Base-by-base conservation (phyloP, 2,888 invertebrate genomes). In the Cantharis nigra region DNA sequence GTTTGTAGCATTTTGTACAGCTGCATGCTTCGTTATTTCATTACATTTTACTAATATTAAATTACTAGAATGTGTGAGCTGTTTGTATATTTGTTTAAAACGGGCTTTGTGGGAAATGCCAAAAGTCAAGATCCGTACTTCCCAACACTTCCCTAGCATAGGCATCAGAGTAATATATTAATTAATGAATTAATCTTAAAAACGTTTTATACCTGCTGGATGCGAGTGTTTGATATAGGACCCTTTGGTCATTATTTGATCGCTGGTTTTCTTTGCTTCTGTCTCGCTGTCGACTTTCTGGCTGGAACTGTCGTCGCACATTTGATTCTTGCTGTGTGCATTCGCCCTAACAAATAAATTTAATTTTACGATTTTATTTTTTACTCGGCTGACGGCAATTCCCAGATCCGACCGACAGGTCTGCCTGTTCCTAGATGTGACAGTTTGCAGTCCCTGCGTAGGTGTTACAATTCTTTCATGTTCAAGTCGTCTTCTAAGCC, bases 1-100 rank as follows among this genome's bases (percentile, higher is more conserved):
- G 86, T 87, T 86, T 84, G 83, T 85, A 87, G 87, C 87, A 86
- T 88, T 88, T 87, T 88, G 88, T 88, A 88, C 87, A 88, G 87
- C 86, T 86, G 87, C 87, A 87, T 87, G 87, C 87, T 87, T 87
- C 84, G 85, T 86, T 86, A 83, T 85, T 84, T 86, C 83, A 85
- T 86, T 82, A 81, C 81, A 82, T 82, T 49, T 83, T 83, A 83
- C 82, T 82, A 83, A 83, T 82, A 80, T 82, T 79, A 80, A 81
- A 82, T 82, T 82, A 81, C 78, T 78, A 80, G 78, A 79, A 75
- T 78, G 79, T 80, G 80, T 80, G 80, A 80, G 81, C 81, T 81
- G 80, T 77, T 80, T 82, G 82, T 82, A 82, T 81, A 83, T 82
- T 49, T 82, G 81, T 82, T 81, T 81, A 81, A 49, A 81, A 80